Evolutionary conservation across 30 jellyfish, hydroid and myxozoan species (phyloP), one percentile per base, ranked within the genome.

Genomic region (Cassiopea andromeda): DNA sequence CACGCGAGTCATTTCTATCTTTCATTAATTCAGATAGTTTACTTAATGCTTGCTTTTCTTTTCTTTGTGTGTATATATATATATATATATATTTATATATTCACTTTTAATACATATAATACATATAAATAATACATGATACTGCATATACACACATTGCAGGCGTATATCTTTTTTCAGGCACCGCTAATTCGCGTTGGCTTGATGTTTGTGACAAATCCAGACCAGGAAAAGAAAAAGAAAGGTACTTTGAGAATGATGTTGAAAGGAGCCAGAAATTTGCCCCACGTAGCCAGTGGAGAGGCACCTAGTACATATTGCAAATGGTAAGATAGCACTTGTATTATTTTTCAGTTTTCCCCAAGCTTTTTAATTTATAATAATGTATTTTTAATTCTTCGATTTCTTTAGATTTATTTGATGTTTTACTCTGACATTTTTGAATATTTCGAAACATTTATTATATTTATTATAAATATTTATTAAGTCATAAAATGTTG

Each of bases 261-360:
- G 73, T 46, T 96, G 13, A 84, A 70, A 89, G 97, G 83, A 18
- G 99, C 94, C 46, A 85, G 94, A 49, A 75, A 92, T 75, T 87
- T 96, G 27, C 97, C 96, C 7, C 17, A 8, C 1, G 43, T 18
- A 13, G 5, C 91, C 15, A 92, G 70, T 16, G 98, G 97, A 0
- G 97, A 83, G 64, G 57, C 92, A 44, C 99, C 99, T 44, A 88
- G 81, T 66, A 73, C 98, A 38, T 90, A 75, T 76, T 96, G 99
- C 87, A 92, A 89, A 87, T 89, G 93, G 99, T 96, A 79, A 78
- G 97, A 15, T 2, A 49, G 46, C 69, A 64, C 46, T 27, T 6
- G 27, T 8, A 38, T 70, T 2, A 2, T 38, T 2, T 70, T 1
- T 70, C 79, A 70, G 50, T 18, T 70, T 17, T 70, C 45, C 3